Conservation (phyloP, 2,113 vertebrate species). For the Thalassoma bifasciatum region DNA sequence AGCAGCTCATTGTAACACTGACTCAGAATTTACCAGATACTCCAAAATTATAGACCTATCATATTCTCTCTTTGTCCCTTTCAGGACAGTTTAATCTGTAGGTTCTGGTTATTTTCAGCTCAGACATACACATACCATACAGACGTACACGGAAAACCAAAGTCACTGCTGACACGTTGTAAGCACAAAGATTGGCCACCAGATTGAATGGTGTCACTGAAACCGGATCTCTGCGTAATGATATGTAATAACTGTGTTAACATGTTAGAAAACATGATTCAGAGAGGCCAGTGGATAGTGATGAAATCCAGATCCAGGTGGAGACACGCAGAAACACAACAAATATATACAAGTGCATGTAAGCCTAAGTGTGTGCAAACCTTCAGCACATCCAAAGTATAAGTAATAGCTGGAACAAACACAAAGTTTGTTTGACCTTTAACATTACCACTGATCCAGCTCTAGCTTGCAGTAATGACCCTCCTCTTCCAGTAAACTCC, state of each 20-base stretch:
- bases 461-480: constrained; percentile 57
- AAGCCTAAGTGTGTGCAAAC: constrained; percentile 24
- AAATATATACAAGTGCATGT: constrained; percentile 41
- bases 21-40: constrained; percentile 8
- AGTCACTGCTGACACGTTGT: constrained; percentile 45
- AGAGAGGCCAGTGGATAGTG: constrained; percentile 41
- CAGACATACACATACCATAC: too few relatives aligned
- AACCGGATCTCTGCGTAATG: constrained; percentile 65
- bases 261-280: constrained; percentile 67
- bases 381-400: constrained; percentile 26
- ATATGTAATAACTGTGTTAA: constrained; percentile 69
- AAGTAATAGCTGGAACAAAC: constrained; percentile 68
- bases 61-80: constrained; percentile 40
- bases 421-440: constrained; percentile 70
- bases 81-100: constrained; percentile 10
- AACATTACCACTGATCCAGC: constrained; percentile 57
- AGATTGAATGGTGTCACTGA: constrained; percentile 56
- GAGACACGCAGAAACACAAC: constrained; percentile 10
- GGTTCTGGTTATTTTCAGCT: constrained; percentile 51
- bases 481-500: constrained; percentile 81
- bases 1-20: constrained; percentile 17
- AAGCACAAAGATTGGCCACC: constrained; percentile 49
- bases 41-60: constrained; percentile 32
- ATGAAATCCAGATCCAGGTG: constrained; percentile 61
- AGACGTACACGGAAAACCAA: constrained; percentile 27